These are phyloP conservation scores for Toxostoma redivivum DNA, from an alignment of 2,113 vertebrate genomes.

Conservation along the genomic window DNA sequence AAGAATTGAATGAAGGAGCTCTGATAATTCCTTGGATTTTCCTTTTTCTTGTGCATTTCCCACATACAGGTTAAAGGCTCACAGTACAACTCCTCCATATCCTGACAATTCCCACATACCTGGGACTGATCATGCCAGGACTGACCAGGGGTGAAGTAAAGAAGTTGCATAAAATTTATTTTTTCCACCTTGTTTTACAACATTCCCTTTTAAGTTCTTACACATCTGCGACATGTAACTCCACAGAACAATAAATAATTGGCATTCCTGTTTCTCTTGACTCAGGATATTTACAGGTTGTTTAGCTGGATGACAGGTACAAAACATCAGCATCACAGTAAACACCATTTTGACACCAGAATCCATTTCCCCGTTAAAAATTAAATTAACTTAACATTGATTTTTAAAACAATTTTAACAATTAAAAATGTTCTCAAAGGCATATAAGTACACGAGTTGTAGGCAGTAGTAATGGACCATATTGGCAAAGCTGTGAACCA, in stretches of 20 bases:
- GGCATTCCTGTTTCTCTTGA: slow-evolving; percentile 39
- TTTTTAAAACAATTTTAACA: slow-evolving; percentile 5
- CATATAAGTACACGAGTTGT: slow-evolving; percentile 53
- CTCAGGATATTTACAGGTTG: slow-evolving; percentile 36
- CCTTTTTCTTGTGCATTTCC: background rate
- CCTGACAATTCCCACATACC: background rate
- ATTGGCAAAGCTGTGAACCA: slow-evolving; percentile 54
- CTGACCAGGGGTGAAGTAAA: background rate
- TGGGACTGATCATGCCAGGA: background rate
- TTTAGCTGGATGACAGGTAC: slow-evolving; percentile 46
- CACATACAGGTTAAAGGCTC: background rate
- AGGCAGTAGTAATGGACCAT: slow-evolving; percentile 57
- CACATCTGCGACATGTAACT: slow-evolving; percentile 38
- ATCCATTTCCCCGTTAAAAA: slow-evolving; percentile 50
- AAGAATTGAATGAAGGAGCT: background rate
- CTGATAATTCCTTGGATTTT: rapidly evolving
- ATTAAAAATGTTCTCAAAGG: slow-evolving; percentile 52
- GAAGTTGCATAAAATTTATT: slow-evolving; percentile 60
- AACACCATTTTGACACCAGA: slow-evolving; percentile 53
- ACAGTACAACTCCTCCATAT: rapidly evolving
- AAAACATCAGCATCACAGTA: slow-evolving; percentile 33
- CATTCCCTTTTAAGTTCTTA: slow-evolving; percentile 52
- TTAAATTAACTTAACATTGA: slow-evolving; percentile 17
- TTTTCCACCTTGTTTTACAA: slow-evolving; percentile 45
- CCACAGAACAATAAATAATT: slow-evolving; percentile 60